These are phyloP conservation scores for Aphidius ervi DNA, from an alignment of 1,140 invertebrate species.

Conservation along the genomic window DNA sequence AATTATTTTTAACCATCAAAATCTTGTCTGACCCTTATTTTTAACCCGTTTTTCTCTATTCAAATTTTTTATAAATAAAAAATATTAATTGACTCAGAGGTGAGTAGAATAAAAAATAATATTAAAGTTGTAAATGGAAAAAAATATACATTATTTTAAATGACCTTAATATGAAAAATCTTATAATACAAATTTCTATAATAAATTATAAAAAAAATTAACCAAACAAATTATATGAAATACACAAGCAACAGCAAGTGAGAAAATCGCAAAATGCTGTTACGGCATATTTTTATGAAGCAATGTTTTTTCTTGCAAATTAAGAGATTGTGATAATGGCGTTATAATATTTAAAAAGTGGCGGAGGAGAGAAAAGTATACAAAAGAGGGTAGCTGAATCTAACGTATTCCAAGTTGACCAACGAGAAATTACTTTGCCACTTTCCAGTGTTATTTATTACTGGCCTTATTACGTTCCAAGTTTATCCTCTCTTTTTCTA, in stretches of 20 bases:
- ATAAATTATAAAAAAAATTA: no score
- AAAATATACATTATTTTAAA: no score
- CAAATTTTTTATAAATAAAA: no score
- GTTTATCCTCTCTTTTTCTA: constrained; percentile 12
- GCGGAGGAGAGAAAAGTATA: constrained; percentile 21
- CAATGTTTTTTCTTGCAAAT: constrained; percentile 42
- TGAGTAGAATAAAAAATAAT: no score
- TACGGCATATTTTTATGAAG: constrained; percentile 24
- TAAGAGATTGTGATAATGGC: constrained; percentile 52
- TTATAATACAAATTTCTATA: no score
- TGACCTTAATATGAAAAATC: no score
- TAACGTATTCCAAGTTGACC: neutral
- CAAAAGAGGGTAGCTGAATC: constrained; percentile 10
- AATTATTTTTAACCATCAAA: no score
- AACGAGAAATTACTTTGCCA: constrained; percentile 45
- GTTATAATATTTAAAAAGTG: constrained; percentile 39
- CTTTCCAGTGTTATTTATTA: constrained; percentile 48
- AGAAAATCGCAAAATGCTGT: neutral
- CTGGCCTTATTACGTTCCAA: constrained; percentile 40
- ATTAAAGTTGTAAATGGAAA: no score
- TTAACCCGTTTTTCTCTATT: no score
- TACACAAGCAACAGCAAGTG: neutral
- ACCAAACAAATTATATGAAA: no score
- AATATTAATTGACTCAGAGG: no score
- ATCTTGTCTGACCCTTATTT: no score